Conservation (phyloP, 1,140 invertebrate species). For the Anagrus nilaparvatae region DNA sequence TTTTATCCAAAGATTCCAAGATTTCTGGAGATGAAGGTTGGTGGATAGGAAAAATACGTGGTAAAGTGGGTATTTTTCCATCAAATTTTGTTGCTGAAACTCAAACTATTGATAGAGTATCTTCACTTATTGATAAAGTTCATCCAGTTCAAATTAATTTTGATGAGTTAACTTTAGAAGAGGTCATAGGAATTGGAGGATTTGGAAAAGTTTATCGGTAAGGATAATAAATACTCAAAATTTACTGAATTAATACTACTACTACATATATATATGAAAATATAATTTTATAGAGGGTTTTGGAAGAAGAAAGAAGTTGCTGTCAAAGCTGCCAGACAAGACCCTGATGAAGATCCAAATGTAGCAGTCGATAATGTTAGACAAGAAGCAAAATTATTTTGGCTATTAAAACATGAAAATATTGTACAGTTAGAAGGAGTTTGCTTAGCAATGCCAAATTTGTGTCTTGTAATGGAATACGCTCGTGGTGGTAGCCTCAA, state of each 20-base stretch:
- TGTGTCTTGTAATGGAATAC: conserved; percentile 95
- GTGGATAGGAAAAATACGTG: conserved; percentile 91
- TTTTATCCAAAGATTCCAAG: conserved; percentile 84
- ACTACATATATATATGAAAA: background rate
- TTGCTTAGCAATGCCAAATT: conserved; percentile 81
- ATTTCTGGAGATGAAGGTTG: conserved; percentile 95
- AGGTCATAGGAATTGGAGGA: conserved; percentile 93
- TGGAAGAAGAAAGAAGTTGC: conserved; percentile 82
- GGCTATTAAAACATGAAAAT: conserved; percentile 85
- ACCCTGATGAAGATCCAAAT: conserved; percentile 79
- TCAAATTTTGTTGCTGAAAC: conserved; percentile 82
- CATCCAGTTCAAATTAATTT: conserved; percentile 82
- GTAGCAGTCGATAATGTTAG: conserved; percentile 79
- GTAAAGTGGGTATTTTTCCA: conserved; percentile 80
- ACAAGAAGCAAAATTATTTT: conserved; percentile 92
- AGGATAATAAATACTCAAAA: background rate
- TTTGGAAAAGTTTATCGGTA: conserved; percentile 82
- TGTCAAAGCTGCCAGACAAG: conserved; percentile 86
- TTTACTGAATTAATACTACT: background rate
- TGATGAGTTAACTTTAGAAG: conserved; percentile 74
- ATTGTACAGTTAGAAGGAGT: conserved; percentile 89
- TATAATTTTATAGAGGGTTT: conserved; percentile 53
- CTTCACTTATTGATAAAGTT: conserved; percentile 57
- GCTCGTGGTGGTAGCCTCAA: conserved; percentile 89
- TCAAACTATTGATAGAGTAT: conserved; percentile 45